Conservation (phyloP, 2,888 invertebrate species). For the Dasysyrphus albostriatus region DNA sequence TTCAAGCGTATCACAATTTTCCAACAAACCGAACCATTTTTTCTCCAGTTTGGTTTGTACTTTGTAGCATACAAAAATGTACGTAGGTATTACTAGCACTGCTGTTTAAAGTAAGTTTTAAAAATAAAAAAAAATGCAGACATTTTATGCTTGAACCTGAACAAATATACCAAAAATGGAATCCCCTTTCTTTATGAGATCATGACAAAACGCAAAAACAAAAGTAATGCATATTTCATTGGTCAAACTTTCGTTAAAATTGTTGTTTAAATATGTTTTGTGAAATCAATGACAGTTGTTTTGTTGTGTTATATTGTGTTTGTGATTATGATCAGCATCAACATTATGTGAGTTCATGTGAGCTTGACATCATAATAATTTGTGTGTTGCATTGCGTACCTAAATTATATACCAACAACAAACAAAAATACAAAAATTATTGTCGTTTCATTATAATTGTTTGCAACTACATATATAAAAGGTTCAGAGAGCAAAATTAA, state of each 20-base stretch:
- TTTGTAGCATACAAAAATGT: background rate
- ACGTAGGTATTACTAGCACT: background rate
- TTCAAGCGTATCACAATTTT: background rate
- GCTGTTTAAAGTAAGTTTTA: background rate
- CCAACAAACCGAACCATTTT: background rate
- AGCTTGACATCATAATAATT: slow-evolving; percentile 58
- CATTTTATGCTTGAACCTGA: background rate
- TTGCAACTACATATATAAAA: slow-evolving; percentile 20
- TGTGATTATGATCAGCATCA: background rate
- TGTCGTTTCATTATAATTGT: slow-evolving; percentile 38
- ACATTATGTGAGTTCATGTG: slow-evolving; percentile 48
- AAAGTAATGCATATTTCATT: slow-evolving; percentile 28
- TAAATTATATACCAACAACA: background rate
- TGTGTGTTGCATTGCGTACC: slow-evolving; percentile 59
- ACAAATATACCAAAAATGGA: slow-evolving; percentile 6
- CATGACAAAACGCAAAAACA: slow-evolving; percentile 14
- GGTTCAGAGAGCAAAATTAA: slow-evolving; percentile 64
- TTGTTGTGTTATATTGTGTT: background rate
- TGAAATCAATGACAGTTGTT: slow-evolving; percentile 45
- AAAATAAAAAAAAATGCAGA: background rate
- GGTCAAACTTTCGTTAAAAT: slow-evolving; percentile 39
- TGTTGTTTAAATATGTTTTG: slow-evolving; percentile 42
- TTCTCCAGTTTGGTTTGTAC: background rate
- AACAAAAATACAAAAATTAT: slow-evolving; percentile 20
- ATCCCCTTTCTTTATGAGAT: slow-evolving; percentile 45